A percentile compares a stretch with the other conserved stretches of the same genome.
Evolutionary conservation across 2,888 invertebrate genomes (phyloP).

Genomic region (Erebia palarica): DNA sequence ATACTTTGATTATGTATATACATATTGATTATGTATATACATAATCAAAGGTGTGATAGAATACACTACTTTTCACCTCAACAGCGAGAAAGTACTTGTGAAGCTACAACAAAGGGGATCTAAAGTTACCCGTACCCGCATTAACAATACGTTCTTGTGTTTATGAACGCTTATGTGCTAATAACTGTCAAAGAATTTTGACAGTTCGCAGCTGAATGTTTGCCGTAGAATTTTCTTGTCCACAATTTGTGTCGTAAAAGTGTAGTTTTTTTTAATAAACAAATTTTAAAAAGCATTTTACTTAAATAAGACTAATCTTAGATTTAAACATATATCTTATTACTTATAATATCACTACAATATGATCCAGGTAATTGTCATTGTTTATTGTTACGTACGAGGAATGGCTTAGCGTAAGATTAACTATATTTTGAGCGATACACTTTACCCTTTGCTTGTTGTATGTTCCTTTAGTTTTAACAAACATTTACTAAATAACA

Average conservation of each 20-base stretch:
- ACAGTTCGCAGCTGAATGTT: constrained; percentile 74
- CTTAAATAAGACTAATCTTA: constrained; percentile 13
- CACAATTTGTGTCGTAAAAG: constrained; percentile 38
- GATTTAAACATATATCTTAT: constrained; percentile 5
- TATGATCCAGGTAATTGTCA: constrained; percentile 43
- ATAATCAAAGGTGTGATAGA: too few species aligned
- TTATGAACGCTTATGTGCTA: too few species aligned
- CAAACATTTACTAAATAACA: constrained; percentile 18
- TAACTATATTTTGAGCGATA: constrained; percentile 37
- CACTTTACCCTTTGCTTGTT: constrained; percentile 34
- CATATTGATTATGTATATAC: too few species aligned
- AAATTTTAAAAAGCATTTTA: constrained; percentile 20
- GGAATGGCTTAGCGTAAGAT: constrained; percentile 32
- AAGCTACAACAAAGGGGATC: too few species aligned
- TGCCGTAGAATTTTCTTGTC: constrained; percentile 31
- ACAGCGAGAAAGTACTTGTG: too few species aligned
- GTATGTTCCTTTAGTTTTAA: constrained; percentile 21
- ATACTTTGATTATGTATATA: too few species aligned
- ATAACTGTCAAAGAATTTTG: constrained; percentile 50
- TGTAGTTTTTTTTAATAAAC: constrained; percentile 25
- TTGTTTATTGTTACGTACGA: constrained; percentile 39
- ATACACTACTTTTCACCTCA: too few species aligned
- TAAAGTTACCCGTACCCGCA: too few species aligned
- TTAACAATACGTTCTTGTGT: too few species aligned
- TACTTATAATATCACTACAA: constrained; percentile 30